Conservation (phyloP, 2,113 vertebrate species). For the Shinisaurus crocodilurus region DNA sequence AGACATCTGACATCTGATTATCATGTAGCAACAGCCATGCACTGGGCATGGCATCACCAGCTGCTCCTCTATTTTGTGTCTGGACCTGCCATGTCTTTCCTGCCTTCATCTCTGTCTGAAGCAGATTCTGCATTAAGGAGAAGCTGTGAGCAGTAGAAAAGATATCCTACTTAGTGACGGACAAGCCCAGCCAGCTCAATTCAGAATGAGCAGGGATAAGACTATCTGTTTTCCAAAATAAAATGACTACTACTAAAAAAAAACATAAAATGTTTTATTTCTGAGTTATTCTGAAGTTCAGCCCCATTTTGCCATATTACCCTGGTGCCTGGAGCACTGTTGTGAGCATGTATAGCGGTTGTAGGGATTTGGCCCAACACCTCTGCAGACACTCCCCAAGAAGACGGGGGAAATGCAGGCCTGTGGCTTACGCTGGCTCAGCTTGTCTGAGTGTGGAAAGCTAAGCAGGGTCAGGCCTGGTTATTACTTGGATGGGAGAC, state of each 20-base stretch:
- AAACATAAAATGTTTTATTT: not conserved
- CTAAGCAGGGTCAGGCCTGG: too few species aligned
- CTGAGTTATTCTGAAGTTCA: not conserved
- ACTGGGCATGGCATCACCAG: constrained; percentile 7
- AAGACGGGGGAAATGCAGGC: too few species aligned
- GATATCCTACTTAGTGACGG: rapidly evolving
- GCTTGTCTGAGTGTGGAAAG: too few species aligned
- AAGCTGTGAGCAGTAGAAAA: not conserved
- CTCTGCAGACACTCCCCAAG: too few species aligned
- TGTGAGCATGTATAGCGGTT: too few species aligned
- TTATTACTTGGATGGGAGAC: too few species aligned
- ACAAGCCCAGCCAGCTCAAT: not conserved
- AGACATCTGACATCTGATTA: constrained; percentile 69
- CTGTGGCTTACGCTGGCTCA: too few species aligned
- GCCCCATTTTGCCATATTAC: not conserved
- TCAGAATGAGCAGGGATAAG: not conserved
- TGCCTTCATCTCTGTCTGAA: constrained; percentile 36
- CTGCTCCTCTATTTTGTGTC: constrained; percentile 56
- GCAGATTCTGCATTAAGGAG: not conserved
- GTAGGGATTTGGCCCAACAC: too few species aligned
- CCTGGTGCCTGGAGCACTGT: not conserved
- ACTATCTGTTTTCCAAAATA: not conserved
- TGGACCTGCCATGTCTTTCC: constrained; percentile 27
- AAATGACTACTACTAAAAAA: not conserved
- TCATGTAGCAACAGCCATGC: constrained; percentile 50